A percentile compares a stretch with the other conserved stretches of the same genome.
Evolutionary conservation across 1,140 invertebrate species (phyloP).

Genomic region (Tyrophagus putrescentiae): DNA sequence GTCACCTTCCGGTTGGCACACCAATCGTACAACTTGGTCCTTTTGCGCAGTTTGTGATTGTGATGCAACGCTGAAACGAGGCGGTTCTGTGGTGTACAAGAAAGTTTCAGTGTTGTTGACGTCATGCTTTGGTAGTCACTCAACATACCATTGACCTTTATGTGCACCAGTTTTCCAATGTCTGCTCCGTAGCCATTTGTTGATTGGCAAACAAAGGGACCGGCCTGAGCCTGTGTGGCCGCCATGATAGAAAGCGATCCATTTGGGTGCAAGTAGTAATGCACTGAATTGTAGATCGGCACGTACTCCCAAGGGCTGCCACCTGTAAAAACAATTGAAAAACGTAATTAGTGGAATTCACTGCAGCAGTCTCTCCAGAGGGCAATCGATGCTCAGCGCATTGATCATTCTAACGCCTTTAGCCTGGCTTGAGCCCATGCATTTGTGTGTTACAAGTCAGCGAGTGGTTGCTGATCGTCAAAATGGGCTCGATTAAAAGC

Average conservation of each 20-base stretch:
- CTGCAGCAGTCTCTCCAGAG: no score
- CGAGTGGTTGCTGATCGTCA: no score
- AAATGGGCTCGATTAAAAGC: no score
- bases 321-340: background rate
- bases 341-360: background rate
- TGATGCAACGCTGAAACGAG: background rate
- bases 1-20: constrained; percentile 6
- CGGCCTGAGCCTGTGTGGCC: constrained; percentile 9
- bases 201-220: constrained; percentile 11
- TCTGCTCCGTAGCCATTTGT: constrained; percentile 18
- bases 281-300: constrained; percentile 12
- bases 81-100: constrained; percentile 9
- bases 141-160: constrained; percentile 16
- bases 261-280: constrained; percentile 16
- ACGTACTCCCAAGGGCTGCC: constrained; percentile 10
- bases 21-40: background rate
- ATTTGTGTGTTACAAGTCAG: no score
- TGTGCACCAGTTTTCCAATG: constrained; percentile 12
- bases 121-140: background rate
- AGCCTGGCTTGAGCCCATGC: no score
- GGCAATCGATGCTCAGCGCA: no score
- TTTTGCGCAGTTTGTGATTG: background rate
- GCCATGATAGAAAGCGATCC: background rate
- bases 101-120: background rate
- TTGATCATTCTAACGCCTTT: no score